A percentile compares a stretch with the other conserved stretches of the same genome.
These are phyloP conservation scores for Tinamus major DNA, from an alignment of 2,797 vertebrate species.

Conservation along the genomic window DNA sequence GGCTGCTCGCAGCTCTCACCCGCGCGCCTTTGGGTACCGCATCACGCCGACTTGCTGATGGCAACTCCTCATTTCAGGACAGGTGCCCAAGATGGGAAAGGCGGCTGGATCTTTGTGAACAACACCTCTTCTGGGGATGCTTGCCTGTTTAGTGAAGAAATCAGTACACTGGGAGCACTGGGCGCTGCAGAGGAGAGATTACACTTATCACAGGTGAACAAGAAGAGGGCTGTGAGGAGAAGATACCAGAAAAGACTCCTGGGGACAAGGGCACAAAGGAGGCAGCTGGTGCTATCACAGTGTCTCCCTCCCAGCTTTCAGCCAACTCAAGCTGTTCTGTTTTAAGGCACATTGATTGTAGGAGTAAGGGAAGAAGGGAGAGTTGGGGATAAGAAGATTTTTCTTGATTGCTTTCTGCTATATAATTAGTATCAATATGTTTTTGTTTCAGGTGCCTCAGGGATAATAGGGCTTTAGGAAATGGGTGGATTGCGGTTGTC, in stretches of 20 bases:
- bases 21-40: rapidly evolving
- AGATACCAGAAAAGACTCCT: constrained; percentile 55
- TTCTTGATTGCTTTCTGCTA: constrained; percentile 54
- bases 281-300: not conserved
- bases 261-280: constrained; percentile 42
- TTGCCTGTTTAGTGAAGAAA: constrained; percentile 40
- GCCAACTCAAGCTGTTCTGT: not conserved
- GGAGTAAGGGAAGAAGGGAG: not conserved
- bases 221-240: constrained; percentile 39
- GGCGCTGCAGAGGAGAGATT: constrained; percentile 63
- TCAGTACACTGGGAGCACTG: constrained; percentile 36
- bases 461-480: constrained; percentile 62
- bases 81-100: not conserved
- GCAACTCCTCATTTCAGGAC: not conserved
- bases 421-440: constrained; percentile 61
- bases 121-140: constrained; percentile 7
- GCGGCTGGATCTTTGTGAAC: constrained; percentile 30
- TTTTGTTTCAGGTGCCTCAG: constrained; percentile 60
- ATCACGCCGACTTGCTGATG: not conserved
- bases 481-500: constrained; percentile 57
- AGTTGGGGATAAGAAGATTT: constrained; percentile 32
- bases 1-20: not conserved
- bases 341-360: constrained; percentile 8
- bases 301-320: not conserved
- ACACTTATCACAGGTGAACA: constrained; percentile 66